Base-by-base conservation (phyloP, 2,797 vertebrate genomes). In the Serranus cabrilla region DNA sequence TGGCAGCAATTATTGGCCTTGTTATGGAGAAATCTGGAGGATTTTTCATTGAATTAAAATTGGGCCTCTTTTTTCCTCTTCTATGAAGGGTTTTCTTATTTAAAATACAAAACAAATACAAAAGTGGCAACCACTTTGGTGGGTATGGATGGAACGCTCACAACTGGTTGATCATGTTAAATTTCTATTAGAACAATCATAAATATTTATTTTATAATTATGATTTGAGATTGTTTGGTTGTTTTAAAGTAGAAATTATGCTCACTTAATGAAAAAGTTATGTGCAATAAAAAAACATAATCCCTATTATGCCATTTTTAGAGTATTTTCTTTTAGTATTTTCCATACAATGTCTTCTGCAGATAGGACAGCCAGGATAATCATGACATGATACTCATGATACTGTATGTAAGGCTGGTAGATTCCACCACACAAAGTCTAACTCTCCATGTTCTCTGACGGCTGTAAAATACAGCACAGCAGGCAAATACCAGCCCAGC, bases 401-500 rank as follows among this genome's bases (percentile, higher is more conserved):
- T 27, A 18, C 7, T 52, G 43, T 47, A 31, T 55, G 17, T 59
- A 11, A 50, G 7, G n/a, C 69, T n/a, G 45, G 3, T n/a, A 11
- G 47, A 37, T 4, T 71, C 52, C 2, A 57, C 34, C 14, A 49
- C 61, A 73, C 63, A 57, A 57, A 76, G 60, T 52, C 13, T 0
- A 39, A 49, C 50, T 66, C 14, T 6, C 31, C 42, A 14, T 54
- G 55, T 65, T 56, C 20, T 71, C 27, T 9, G 52, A 61, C 59
- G 67, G 65, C 31, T 40, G 57, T 18, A 46, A 20, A 70, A 65
- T 46, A 20, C 8, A n/a, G 34, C 54, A 1, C 76, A 76, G 68
- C 42, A 6, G 63, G 45, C 21, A 62, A 79, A 86, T 71, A 74
- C 75, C 78, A 61, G 54, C 37, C 47, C 39, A 23, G 74, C 9